Percentiles rank a stretch among this genome's conserved stretches.
These are phyloP conservation scores for Drosophila robusta DNA, from an alignment of 2,888 invertebrate genomes.

Conservation along the genomic window DNA sequence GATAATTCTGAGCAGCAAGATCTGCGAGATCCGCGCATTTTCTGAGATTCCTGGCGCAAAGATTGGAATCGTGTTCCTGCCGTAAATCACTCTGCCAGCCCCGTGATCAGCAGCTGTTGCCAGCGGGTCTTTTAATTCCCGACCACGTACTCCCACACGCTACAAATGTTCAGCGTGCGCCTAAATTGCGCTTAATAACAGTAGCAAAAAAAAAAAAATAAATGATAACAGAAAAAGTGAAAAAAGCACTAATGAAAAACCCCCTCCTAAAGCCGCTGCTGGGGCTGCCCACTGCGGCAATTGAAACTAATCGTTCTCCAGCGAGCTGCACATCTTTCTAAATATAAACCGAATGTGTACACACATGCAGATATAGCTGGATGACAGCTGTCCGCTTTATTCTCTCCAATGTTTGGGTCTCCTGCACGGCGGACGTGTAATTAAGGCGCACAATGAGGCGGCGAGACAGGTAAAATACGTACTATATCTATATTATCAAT, in stretches of 20 bases:
- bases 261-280: slow-evolving; percentile 28
- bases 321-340: slow-evolving; percentile 18
- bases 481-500: not conserved
- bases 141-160: not conserved
- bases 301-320: slow-evolving; percentile 68
- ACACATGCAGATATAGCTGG: not conserved
- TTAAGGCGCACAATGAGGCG: slow-evolving; percentile 18
- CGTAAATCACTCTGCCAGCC: slow-evolving; percentile 18
- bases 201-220: slow-evolving; percentile 22
- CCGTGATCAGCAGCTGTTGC: slow-evolving; percentile 7
- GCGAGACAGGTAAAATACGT: slow-evolving; percentile 22
- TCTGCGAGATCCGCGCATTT: not conserved
- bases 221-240: slow-evolving; percentile 4
- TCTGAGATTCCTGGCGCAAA: not conserved
- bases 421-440: slow-evolving; percentile 20
- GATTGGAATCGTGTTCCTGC: not conserved
- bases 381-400: slow-evolving; percentile 10
- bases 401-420: not conserved
- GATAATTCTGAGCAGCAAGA: slow-evolving; percentile 1
- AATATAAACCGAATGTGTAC: slow-evolving; percentile 3
- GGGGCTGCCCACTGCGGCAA: slow-evolving; percentile 45
- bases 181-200: slow-evolving; percentile 72
- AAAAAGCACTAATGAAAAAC: slow-evolving; percentile 54
- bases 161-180: slow-evolving; percentile 13
- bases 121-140: slow-evolving; percentile 18